Conservation (phyloP, 2,113 vertebrate genomes). For the Calidris pugnax region DNA sequence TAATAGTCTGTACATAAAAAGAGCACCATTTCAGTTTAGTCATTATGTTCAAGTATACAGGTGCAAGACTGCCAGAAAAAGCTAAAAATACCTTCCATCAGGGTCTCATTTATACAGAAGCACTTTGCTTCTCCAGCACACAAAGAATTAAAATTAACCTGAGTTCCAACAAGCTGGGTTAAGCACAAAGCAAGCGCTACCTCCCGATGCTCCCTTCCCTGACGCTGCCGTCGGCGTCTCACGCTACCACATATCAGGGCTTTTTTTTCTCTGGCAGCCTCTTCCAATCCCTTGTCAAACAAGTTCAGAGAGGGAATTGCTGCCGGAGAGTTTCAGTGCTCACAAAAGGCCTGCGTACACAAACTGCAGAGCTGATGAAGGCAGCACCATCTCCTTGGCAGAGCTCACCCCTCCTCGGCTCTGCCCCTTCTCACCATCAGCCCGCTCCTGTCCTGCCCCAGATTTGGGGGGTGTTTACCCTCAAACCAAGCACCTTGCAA, state of each 20-base stretch:
- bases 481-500: background rate
- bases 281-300: background rate
- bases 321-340: background rate
- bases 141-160: background rate
- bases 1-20: background rate
- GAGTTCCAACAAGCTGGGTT: background rate
- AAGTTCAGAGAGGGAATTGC: constrained; percentile 4
- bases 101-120: background rate
- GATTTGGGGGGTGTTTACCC: background rate
- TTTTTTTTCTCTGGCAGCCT: background rate
- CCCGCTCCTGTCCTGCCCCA: background rate
- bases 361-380: background rate
- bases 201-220: background rate
- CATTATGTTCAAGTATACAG: background rate
- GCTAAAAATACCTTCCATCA: background rate
- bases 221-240: background rate
- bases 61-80: background rate
- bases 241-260: fast-evolving
- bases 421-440: fast-evolving
- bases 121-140: background rate
- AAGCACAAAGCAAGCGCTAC: background rate
- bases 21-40: background rate
- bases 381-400: background rate
- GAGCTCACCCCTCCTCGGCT: background rate
- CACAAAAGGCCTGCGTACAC: background rate